phyloP scores from a whole-genome alignment of 2,888 invertebrate species.

The Hedychridium roseum region DNA sequence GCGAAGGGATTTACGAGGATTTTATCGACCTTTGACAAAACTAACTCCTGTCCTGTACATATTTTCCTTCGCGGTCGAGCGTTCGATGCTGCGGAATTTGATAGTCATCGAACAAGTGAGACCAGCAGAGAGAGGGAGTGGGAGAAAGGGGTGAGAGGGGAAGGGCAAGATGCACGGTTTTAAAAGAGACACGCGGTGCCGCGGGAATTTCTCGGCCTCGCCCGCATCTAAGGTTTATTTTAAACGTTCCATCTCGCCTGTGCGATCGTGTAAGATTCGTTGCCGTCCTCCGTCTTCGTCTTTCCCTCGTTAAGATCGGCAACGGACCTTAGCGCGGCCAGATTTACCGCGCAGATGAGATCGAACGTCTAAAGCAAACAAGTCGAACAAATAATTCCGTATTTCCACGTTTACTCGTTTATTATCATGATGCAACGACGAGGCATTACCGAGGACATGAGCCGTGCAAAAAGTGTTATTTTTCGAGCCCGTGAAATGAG shows the following conservation, averaged over 20 bases:
- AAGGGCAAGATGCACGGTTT: too few relatives aligned
- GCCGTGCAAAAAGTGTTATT: too few relatives aligned
- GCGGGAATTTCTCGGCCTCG: slow-evolving; percentile 9
- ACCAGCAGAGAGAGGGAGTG: neutral
- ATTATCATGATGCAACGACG: too few relatives aligned
- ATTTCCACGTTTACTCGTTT: too few relatives aligned
- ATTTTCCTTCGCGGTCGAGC: neutral
- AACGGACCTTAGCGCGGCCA: slow-evolving; percentile 39
- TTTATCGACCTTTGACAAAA: too few relatives aligned
- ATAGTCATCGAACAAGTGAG: neutral
- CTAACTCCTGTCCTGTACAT: neutral
- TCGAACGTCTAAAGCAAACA: too few relatives aligned
- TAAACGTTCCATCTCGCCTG: slow-evolving; percentile 16
- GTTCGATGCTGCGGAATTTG: too few relatives aligned
- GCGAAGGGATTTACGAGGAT: too few relatives aligned
- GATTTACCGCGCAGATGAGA: slow-evolving; percentile 34
- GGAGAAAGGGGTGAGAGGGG: neutral
- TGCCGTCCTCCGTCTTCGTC: slow-evolving; percentile 12
- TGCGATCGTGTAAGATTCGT: slow-evolving; percentile 13
- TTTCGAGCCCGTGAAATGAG: too few relatives aligned
- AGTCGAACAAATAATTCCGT: too few relatives aligned
- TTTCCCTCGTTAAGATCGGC: slow-evolving; percentile 32
- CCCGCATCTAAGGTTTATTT: slow-evolving; percentile 11
- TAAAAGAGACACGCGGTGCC: too few relatives aligned
- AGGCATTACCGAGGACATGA: too few relatives aligned